phyloP scores from a whole-genome alignment of 2,797 vertebrate species.

The Vespertilio murinus region DNA sequence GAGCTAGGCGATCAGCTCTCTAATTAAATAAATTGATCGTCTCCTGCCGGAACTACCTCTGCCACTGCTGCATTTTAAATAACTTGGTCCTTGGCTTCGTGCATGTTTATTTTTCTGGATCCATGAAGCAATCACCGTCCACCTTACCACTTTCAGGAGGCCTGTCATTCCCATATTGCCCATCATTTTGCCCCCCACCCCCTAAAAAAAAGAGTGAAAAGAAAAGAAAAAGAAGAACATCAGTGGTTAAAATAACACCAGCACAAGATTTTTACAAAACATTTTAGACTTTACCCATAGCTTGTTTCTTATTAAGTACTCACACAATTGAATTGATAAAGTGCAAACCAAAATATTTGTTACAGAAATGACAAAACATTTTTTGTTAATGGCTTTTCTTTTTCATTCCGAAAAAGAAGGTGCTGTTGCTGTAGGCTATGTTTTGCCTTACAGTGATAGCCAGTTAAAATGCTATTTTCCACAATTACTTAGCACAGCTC shows the following conservation, averaged over 20 bases:
- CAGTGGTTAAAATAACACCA: not conserved
- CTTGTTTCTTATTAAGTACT: not conserved
- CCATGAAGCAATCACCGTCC: not conserved
- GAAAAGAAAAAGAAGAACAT: not conserved
- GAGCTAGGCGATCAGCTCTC: not conserved
- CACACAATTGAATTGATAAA: not conserved
- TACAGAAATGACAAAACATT: slow-evolving; percentile 12
- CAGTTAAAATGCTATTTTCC: not conserved
- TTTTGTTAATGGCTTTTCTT: not conserved
- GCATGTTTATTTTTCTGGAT: not conserved
- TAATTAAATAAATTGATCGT: not conserved
- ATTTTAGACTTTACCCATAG: not conserved
- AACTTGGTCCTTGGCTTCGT: not conserved
- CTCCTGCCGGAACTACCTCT: not conserved
- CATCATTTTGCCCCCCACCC: not conserved
- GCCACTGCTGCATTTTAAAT: not conserved
- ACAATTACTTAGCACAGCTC: not conserved
- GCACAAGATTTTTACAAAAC: not conserved
- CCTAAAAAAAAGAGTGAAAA: not conserved
- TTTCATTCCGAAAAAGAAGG: not conserved
- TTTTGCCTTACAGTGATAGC: not conserved
- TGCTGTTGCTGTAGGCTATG: not conserved
- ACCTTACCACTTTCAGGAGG: not conserved
- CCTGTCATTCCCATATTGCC: not conserved
- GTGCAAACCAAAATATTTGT: not conserved